These are phyloP conservation scores for Morus bassanus DNA, from an alignment of 2,797 vertebrate genomes.

Conservation along the genomic window DNA sequence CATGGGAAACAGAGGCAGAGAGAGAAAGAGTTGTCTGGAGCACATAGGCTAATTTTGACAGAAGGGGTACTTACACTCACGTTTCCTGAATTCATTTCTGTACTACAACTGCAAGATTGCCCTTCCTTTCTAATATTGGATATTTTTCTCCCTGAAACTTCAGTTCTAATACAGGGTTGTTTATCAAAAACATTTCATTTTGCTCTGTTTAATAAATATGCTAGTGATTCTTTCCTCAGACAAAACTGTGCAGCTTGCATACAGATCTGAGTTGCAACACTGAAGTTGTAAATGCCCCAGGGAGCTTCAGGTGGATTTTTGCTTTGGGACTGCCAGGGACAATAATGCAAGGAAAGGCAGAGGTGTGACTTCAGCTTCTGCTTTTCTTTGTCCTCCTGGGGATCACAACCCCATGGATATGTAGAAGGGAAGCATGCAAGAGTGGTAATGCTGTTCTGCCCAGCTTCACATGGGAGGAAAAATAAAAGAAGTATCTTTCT, in stretches of 20 bases:
- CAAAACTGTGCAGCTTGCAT: background rate
- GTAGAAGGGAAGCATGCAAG: background rate
- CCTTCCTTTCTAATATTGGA: background rate
- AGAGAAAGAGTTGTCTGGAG: background rate
- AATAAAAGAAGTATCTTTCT: background rate
- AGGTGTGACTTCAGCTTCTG: background rate
- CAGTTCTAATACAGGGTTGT: background rate
- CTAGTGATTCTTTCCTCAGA: background rate
- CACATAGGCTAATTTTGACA: background rate
- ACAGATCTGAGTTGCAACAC: fast-evolving
- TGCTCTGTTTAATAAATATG: background rate
- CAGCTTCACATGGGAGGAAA: background rate
- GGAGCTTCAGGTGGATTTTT: background rate
- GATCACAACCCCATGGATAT: background rate
- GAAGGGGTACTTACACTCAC: background rate
- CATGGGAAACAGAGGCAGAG: background rate
- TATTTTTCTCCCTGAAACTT: background rate
- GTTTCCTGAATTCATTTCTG: background rate
- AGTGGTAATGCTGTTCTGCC: background rate
- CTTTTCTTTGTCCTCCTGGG: background rate
- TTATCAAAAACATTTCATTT: background rate
- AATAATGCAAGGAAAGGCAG: background rate
- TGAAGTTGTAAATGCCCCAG: background rate
- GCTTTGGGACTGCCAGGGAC: background rate
- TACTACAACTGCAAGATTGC: background rate